A percentile compares a stretch with the other conserved stretches of the same genome.
phyloP scores from a whole-genome alignment of 1,140 invertebrate species.

The Euschistus heros region DNA sequence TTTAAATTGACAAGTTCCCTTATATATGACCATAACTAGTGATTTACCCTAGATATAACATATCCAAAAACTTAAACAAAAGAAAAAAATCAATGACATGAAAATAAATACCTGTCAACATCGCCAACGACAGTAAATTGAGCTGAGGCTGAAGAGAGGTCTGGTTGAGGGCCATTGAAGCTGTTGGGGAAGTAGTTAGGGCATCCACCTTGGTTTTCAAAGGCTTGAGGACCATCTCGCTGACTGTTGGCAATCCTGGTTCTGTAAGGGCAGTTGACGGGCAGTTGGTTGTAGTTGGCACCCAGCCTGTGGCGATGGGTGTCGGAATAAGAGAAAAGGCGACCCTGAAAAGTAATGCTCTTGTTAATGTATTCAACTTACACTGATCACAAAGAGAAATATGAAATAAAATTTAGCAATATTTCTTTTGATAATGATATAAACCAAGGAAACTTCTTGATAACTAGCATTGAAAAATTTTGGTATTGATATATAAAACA shows the following conservation, averaged over 20 bases:
- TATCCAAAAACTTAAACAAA: too few species aligned
- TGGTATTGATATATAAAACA: too few species aligned
- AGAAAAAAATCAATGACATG: too few species aligned
- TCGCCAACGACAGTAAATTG: conserved; percentile 39
- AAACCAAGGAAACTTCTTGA: too few species aligned
- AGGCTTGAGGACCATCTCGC: conserved; percentile 68
- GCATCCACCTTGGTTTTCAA: conserved; percentile 57
- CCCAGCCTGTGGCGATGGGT: conserved; percentile 90
- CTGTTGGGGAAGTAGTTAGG: conserved; percentile 97
- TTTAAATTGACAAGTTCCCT: too few species aligned
- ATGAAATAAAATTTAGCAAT: too few species aligned
- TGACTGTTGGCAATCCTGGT: conserved; percentile 60
- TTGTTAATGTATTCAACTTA: too few species aligned
- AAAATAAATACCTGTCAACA: conserved; percentile 34
- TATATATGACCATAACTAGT: too few species aligned
- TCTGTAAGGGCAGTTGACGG: conserved; percentile 86
- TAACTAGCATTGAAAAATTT: too few species aligned
- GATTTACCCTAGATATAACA: too few species aligned
- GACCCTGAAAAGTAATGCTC: conserved; percentile 47
- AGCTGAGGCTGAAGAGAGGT: conserved; percentile 37
- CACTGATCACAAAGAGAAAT: too few species aligned
- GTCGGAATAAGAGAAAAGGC: conserved; percentile 89
- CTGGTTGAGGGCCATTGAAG: conserved; percentile 66
- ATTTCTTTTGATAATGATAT: too few species aligned
- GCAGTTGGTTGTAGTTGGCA: conserved; percentile 82